Base-by-base conservation (phyloP, 2,888 invertebrate species). In the Coremacera marginata region DNA sequence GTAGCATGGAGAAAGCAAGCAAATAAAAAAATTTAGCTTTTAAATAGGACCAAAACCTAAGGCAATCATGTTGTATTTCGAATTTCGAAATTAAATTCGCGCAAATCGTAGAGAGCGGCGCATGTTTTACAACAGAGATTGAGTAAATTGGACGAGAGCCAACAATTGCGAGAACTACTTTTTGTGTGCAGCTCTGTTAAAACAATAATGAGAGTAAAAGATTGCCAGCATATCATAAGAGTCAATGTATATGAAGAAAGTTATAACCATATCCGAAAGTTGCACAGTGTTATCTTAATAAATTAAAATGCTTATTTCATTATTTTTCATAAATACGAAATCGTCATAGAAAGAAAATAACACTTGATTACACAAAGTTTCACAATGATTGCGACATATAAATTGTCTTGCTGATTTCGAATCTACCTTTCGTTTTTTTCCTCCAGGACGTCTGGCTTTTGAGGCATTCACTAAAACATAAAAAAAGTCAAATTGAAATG, bases 61-160 rank as follows among this genome's bases (percentile, higher is more conserved):
- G 27, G 9, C 19, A 25, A 49, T 63, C 31, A 5, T 75, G 9
- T 37, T 34, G 25, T 16, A 25, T 70, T 67, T 67, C 71, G 55
- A 71, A 60, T 34, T 72, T 77, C 77, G 65, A 67, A 72, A 67
- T 52, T 57, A 8, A 25, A 70, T 62, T 70, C 11, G 63, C n/a
- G 19, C 5, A 8, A 52, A n/a, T 27, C 55, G 25, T 4, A 14
- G 19, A 75, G 52, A 63, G 44, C 44, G 44, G 51, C 73, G 73
- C 63, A 73, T 73, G 51, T 63, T 73, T 14, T 63, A 5, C 57
- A 44, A 9, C 14, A 4, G 60, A 8, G 67, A 25, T 57, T 22
- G 44, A 7, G 8, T 37, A 11, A 1, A 44, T 44, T 44, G 44
- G 44, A 44, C 14, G 44, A 44, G 22, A 60, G 27, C 27, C 25